Evolutionary conservation across 2,888 invertebrate species (phyloP), one percentile per base, ranked within the genome.

Genomic region (Rhyacophila evoluta): DNA sequence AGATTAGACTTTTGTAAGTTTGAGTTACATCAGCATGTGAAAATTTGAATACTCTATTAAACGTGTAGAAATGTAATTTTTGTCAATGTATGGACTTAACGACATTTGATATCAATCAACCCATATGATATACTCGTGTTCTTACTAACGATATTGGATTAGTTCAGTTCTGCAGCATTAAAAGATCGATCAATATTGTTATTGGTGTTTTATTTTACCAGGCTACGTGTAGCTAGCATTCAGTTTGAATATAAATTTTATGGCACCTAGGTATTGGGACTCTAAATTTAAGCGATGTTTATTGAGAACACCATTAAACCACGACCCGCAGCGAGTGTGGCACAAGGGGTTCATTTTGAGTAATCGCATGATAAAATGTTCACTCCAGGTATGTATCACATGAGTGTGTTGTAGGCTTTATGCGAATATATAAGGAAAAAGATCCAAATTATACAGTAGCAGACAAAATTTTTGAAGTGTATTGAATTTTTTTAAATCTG

Each of bases 251-350:
- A 55, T 55, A 55, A 55, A 55, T 55, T 55, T 55, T 55, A 55
- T 55, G 19, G 6, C 55, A 55, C 55, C 15, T 55, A 55, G 19
- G 19, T 55, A 55, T 55, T 55, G 55, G 55, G 19, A 55, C 55
- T 55, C 25, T 55, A 55, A 55, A 8, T 19, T 55, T 55, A 15
- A 25, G 55, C 55, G 55, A 19, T 55, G 19, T 55, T 55, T 55
- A 55, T 55, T 55, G 55, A 55, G 55, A 55, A 55, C 19, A 55
- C 55, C 55, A 55, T 55, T 55, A 55, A 25, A 6, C 55, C 10
- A 19, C 25, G 3, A 55, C 8, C 19, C 55, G 55, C 10, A 5
- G 55, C 10, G 55, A 5, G 15, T 25, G 19, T 4, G 25, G 25
- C 1, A 15, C 4, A 33, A 25, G 55, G 5, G 55, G 55, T 55